Evolutionary conservation across 2,797 vertebrate genomes (phyloP), one percentile per base, ranked within the genome.

Genomic region (Carapus acus): DNA sequence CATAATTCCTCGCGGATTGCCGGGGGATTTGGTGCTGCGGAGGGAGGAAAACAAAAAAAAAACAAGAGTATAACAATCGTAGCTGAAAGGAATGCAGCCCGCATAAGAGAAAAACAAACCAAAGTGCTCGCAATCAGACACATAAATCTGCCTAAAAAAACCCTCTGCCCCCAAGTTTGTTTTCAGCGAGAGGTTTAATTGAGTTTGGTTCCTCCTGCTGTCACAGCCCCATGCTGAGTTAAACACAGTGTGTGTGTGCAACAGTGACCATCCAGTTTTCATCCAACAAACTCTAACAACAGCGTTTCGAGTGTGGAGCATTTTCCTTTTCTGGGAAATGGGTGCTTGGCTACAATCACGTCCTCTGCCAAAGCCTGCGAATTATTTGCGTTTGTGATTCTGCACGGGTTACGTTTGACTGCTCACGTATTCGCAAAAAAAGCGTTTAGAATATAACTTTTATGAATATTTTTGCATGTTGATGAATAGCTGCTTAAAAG

Each of bases 1-100:
- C 96, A 97, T 53, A 99, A 88, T 76, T 98, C 95, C 84, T 96
- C 94, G n/a, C 95, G 90, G 80, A 98, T 98, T 48, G 85, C 86
- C 16, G 96, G 93, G 19, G 95, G 90, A 82, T 89, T 93, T 42
- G 96, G 96, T 60, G 95, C 96, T 98, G 88, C 54, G 62, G 67
- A 57, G 38, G 12, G 48, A 58, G n/a, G n/a, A n/a, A n/a, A n/a
- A n/a, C n/a, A 56, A 62, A 67, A 44, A 67, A 62, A 56, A 64
- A 24, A 65, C 18, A 69, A 65, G 67, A 16, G 41, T 36, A 57
- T 45, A 48, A 42, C 19, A 55, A 73, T 60, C 37, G 55, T 56
- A 67, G 62, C 7, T 15, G 37, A 54, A 50, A 20, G 15, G 21
- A 50, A 50, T 70, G 24, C 14, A 54, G 57, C 48, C 29, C 39